Base-by-base conservation (phyloP, 2,888 invertebrate genomes). In the Callimorpha dominula region DNA sequence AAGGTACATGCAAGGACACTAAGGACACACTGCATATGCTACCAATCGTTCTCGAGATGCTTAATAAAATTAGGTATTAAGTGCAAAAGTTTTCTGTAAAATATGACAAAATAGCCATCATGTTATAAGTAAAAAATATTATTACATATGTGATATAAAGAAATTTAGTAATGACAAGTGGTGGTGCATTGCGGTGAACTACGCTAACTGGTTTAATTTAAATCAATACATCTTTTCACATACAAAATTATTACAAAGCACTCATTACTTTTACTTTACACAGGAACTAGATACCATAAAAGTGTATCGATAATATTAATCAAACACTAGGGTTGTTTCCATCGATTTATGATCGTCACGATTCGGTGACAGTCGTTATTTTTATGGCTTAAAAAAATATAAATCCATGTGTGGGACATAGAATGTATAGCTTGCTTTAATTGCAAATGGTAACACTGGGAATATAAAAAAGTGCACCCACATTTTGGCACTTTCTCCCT, bases 381-480 rank as follows among this genome's bases (percentile, higher is more conserved):
- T 94, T 94, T 94, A 95, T 94, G 90, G 92, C 91, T 91, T 91
- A 90, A 87, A 92, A 93, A 94, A 93, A 91, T 87, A 90, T 88
- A 89, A 90, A 92, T 92, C 93, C 91, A 92, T 93, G 89, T 89
- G 85, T 86, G 88, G 90, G 89, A 91, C 90, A 93, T 91, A 91
- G 88, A 85, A 92, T 92, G 91, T 94, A 94, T 93, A 91, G 90
- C 84, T 79, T 83, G 85, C 86, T 88, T 93, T 93, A 92, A 93
- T 93, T 94, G 93, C 89, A n/a, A 70, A 73, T 63, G 65, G 79
- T 63, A 71, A 71, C 86, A 82, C 77, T 79, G 83, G 80, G 78
- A 85, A 76, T 78, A 80, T 89, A 89, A 91, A 90, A 90, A 89
- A 86, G 79, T 79, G 78, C 81, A 81, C 84, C 86, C 86, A 86